Conservation (phyloP, 2,797 vertebrate species). For the Crenuchus spilurus region DNA sequence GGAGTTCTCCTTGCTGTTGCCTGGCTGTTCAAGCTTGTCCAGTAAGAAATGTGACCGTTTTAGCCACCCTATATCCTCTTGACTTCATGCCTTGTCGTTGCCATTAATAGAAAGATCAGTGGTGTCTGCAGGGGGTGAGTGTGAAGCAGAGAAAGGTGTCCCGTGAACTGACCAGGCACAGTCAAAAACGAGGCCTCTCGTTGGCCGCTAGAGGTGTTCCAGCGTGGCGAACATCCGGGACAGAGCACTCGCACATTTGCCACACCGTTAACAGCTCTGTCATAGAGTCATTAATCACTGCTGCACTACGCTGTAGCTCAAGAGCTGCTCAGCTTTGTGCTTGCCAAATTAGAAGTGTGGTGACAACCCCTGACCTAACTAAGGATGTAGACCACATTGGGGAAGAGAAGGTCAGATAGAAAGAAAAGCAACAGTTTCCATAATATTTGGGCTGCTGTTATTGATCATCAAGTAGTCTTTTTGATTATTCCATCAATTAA, state of each 20-base stretch:
- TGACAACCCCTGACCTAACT: conserved; percentile 35
- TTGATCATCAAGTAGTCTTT: too few species aligned
- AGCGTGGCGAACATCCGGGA: conserved; percentile 31
- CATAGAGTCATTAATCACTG: conserved; percentile 46
- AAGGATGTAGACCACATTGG: conserved; percentile 24
- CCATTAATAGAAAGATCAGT: conserved; percentile 50
- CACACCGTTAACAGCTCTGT: conserved; percentile 9
- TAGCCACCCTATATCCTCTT: conserved; percentile 20
- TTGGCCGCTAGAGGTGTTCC: conserved; percentile 46
- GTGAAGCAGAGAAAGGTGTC: conserved; percentile 33
- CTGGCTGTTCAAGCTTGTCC: conserved; percentile 11
- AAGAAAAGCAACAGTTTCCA: conserved; percentile 13
- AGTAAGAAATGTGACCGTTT: conserved; percentile 34
- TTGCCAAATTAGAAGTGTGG: conserved; percentile 47
- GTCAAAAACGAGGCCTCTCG: conserved; percentile 5
- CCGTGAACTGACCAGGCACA: conserved; percentile 30
- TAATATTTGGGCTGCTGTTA: not conserved
- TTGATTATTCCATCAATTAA: too few species aligned
- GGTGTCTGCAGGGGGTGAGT: conserved; percentile 29
- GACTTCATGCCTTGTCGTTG: conserved; percentile 19
- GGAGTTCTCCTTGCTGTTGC: conserved; percentile 20
- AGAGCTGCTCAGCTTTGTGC: conserved; percentile 9
- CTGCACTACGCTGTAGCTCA: conserved; percentile 1
- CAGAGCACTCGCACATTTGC: not conserved
- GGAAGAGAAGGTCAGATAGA: conserved; percentile 12